phyloP scores from a whole-genome alignment of 2,888 invertebrate genomes.

The Galerucella pusilla region DNA sequence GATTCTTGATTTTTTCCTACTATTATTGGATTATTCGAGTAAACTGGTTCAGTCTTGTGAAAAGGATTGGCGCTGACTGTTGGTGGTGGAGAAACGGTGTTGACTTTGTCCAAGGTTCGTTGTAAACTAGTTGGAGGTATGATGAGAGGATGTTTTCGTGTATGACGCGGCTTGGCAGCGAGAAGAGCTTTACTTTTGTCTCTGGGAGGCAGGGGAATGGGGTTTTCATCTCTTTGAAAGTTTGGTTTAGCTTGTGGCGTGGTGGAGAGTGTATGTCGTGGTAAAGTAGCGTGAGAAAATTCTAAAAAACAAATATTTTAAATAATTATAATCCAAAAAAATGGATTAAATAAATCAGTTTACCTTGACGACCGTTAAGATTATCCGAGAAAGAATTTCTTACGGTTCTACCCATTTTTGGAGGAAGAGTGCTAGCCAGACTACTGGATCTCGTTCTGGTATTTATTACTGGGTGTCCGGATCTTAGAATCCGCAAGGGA shows the following conservation, averaged over 20 bases:
- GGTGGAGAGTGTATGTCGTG: slow-evolving; percentile 45
- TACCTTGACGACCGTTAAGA: slow-evolving; percentile 51
- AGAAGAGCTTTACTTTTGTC: slow-evolving; percentile 75
- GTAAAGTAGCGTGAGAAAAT: slow-evolving; percentile 49
- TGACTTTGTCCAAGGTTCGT: slow-evolving; percentile 72
- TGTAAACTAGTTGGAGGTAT: slow-evolving; percentile 75
- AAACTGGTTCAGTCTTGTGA: slow-evolving; percentile 54
- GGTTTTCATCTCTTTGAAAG: slow-evolving; percentile 67
- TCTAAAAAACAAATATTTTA: slow-evolving; percentile 28
- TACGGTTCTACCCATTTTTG: slow-evolving; percentile 50
- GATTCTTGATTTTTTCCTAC: slow-evolving; percentile 63
- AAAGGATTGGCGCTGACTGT: slow-evolving; percentile 50
- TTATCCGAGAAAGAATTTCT: slow-evolving; percentile 56
- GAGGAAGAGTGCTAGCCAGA: slow-evolving; percentile 54
- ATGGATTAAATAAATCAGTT: neutral
- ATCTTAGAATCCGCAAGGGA: slow-evolving; percentile 75
- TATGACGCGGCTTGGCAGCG: slow-evolving; percentile 76
- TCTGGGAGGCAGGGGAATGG: slow-evolving; percentile 83
- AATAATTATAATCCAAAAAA: slow-evolving; percentile 5
- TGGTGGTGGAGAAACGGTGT: slow-evolving; percentile 63
- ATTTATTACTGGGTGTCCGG: slow-evolving; percentile 70
- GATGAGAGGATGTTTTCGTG: slow-evolving; percentile 84
- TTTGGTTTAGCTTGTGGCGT: slow-evolving; percentile 40
- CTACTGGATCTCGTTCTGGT: slow-evolving; percentile 57
- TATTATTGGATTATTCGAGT: slow-evolving; percentile 56